These are phyloP conservation scores for Ptilonorhynchus violaceus DNA, from an alignment of 2,113 vertebrate genomes.

Conservation along the genomic window DNA sequence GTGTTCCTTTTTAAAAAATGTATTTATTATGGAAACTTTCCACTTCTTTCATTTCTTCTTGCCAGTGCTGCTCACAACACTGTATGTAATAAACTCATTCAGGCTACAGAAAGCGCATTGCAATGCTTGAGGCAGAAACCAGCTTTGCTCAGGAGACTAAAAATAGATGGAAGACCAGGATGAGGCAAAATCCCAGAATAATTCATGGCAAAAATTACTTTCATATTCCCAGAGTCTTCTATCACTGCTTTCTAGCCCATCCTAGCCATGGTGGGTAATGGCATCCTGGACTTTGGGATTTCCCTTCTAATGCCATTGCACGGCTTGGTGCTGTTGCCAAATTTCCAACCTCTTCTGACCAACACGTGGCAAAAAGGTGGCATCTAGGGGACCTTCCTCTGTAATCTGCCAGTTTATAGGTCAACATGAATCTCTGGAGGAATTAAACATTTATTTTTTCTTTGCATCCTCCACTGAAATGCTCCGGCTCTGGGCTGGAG, in stretches of 20 bases:
- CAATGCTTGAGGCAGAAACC: background rate
- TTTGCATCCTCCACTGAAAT: background rate
- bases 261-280: background rate
- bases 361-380: background rate
- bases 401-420: accelerated
- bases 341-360: background rate
- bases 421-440: background rate
- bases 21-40: background rate
- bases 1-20: background rate
- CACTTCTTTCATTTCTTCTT: background rate
- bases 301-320: background rate
- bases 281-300: background rate
- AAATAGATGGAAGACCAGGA: background rate
- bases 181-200: background rate
- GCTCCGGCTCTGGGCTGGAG: background rate
- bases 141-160: background rate
- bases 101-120: background rate
- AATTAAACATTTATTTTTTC: background rate
- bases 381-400: background rate
- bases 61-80: background rate
- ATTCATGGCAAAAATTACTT: background rate
- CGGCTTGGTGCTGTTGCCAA: accelerated
- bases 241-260: background rate
- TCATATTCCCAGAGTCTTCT: background rate
- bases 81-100: accelerated